Conservation (phyloP, 1,140 invertebrate genomes). For the Metaphire vulgaris region DNA sequence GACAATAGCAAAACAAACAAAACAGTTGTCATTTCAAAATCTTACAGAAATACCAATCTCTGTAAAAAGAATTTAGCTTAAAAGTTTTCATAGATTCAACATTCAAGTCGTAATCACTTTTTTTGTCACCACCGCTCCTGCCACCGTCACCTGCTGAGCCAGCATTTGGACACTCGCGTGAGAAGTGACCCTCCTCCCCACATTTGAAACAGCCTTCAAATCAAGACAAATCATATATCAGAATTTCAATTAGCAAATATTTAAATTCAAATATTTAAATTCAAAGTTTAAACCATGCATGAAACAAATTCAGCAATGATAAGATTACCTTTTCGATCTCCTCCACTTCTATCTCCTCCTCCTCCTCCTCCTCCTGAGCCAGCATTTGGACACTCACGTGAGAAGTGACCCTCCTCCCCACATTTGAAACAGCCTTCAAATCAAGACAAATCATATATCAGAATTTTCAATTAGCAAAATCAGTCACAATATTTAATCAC, state of each 20-base stretch:
- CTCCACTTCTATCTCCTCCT: conserved; percentile 8
- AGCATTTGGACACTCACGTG: conserved; percentile 35
- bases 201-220: conserved; percentile 38
- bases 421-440: conserved; percentile 38
- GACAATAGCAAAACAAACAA: no score
- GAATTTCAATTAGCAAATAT: no score
- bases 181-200: conserved; percentile 42
- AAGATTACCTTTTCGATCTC: background rate
- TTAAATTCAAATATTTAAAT: conserved; percentile 8
- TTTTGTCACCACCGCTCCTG: conserved; percentile 29
- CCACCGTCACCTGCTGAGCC: conserved; percentile 17
- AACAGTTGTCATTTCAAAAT: no score
- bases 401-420: conserved; percentile 43
- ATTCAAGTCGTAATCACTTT: no score
- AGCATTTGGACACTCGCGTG: conserved; percentile 35
- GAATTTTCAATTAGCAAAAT: no score
- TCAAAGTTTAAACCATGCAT: background rate
- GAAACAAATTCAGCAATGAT: background rate
- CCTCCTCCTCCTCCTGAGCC: conserved; percentile 16
- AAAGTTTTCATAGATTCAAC: no score
- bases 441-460: no score
- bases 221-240: no score
- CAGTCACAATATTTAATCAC: no score
- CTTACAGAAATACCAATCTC: no score
- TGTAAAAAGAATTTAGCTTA: no score